Evolutionary conservation across 1,140 invertebrate genomes (phyloP).

Genomic region (Zeugodacus cucurbitae): DNA sequence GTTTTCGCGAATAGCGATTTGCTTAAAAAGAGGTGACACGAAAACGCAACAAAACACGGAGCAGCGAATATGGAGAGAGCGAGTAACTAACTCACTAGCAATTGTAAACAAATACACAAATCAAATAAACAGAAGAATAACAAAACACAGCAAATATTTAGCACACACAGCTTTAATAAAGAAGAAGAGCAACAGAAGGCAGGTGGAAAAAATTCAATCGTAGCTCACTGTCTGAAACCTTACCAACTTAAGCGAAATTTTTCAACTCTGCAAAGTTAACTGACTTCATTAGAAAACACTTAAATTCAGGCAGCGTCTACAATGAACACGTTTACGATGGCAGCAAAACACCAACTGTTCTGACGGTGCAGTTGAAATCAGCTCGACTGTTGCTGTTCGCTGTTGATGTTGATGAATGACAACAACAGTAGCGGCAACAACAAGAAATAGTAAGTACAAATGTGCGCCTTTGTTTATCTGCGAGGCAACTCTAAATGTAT

Average conservation of each 20-base stretch:
- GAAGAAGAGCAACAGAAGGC: neutral
- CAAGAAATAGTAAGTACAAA: neutral
- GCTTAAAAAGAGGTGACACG: neutral
- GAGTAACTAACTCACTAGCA: neutral
- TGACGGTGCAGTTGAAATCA: conserved; percentile 1
- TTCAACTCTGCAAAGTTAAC: neutral
- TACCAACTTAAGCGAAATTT: conserved; percentile 25
- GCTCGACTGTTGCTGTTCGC: neutral
- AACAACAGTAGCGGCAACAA: neutral
- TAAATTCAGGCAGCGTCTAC: neutral
- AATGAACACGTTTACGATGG: conserved; percentile 26
- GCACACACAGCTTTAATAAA: neutral
- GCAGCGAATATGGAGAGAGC: neutral
- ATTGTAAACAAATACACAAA: conserved; percentile 22
- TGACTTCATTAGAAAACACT: neutral
- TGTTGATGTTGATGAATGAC: conserved; percentile 19
- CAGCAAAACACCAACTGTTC: conserved; percentile 32
- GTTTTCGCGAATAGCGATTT: neutral
- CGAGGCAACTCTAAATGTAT: neutral
- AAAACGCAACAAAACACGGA: neutral
- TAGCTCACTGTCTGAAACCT: neutral
- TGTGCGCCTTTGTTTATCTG: neutral
- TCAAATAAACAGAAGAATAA: neutral
- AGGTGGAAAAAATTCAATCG: neutral
- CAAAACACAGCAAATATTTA: conserved; percentile 19